Conservation (phyloP, 2,888 invertebrate species). For the Willowsia nigromaculata region DNA sequence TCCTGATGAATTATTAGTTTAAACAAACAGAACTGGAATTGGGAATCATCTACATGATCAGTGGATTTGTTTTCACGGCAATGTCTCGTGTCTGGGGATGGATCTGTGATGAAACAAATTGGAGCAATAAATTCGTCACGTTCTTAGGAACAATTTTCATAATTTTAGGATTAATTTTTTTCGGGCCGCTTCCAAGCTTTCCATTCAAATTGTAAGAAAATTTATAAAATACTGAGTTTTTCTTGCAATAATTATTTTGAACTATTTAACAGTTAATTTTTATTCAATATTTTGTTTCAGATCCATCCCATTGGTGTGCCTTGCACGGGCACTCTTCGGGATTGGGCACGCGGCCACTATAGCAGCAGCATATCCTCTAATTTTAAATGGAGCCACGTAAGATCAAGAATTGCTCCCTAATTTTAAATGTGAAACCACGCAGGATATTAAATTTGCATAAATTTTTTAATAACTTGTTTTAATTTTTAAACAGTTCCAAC, state of each 20-base stretch:
- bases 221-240: not conserved
- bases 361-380: constrained; percentile 92
- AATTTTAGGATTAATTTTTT: constrained; percentile 86
- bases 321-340: constrained; percentile 89
- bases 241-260: not conserved
- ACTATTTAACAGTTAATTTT: not conserved
- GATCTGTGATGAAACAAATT: constrained; percentile 87
- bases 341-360: constrained; percentile 91
- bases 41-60: constrained; percentile 91
- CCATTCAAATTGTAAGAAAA: constrained; percentile 84
- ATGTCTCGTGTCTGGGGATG: constrained; percentile 91
- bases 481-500: constrained; percentile 82
- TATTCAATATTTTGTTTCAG: constrained; percentile 80
- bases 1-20: constrained; percentile 84
- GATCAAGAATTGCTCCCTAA: constrained; percentile 79
- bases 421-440: not conserved
- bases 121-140: constrained; percentile 87
- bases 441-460: not conserved
- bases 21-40: constrained; percentile 85
- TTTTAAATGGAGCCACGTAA: constrained; percentile 90
- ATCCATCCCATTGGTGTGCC: constrained; percentile 85
- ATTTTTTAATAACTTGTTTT: not conserved
- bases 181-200: constrained; percentile 91
- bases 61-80: constrained; percentile 90
- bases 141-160: constrained; percentile 85